phyloP scores from a whole-genome alignment of 2,797 vertebrate genomes.

The Sebastes minor region DNA sequence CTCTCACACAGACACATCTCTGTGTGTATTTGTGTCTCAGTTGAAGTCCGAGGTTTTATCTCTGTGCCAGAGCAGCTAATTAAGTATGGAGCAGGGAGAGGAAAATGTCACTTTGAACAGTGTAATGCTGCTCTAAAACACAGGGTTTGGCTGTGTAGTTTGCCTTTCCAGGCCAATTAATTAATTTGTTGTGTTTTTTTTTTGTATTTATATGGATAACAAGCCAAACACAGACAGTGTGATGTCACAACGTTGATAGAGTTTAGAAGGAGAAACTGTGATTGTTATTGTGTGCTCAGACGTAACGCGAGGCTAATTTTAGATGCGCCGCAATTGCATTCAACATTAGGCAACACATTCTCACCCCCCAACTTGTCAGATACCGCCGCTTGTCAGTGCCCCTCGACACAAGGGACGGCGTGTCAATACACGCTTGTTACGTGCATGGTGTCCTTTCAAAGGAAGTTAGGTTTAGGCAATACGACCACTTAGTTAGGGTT shows the following conservation, averaged over 20 bases:
- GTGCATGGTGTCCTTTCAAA: too few species aligned
- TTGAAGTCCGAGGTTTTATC: neutral
- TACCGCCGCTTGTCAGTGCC: too few species aligned
- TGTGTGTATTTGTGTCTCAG: neutral
- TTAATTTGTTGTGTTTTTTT: neutral
- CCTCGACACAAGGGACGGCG: too few species aligned
- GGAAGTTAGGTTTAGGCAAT: too few species aligned
- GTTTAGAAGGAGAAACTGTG: neutral
- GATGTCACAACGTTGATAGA: neutral
- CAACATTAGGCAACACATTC: too few species aligned
- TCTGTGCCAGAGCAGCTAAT: conserved; percentile 6
- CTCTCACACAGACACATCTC: neutral
- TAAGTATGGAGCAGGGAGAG: neutral
- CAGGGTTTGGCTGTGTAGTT: neutral
- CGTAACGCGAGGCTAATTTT: neutral
- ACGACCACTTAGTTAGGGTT: too few species aligned
- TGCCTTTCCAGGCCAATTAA: neutral
- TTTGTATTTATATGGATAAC: neutral
- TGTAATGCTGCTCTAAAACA: neutral
- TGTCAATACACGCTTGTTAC: too few species aligned
- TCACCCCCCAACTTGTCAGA: too few species aligned
- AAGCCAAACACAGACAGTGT: neutral
- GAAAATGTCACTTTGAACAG: neutral
- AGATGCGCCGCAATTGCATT: neutral
- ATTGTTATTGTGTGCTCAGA: neutral